Conservation (phyloP, 2,888 invertebrate species). For the Aporophyla nigra region DNA sequence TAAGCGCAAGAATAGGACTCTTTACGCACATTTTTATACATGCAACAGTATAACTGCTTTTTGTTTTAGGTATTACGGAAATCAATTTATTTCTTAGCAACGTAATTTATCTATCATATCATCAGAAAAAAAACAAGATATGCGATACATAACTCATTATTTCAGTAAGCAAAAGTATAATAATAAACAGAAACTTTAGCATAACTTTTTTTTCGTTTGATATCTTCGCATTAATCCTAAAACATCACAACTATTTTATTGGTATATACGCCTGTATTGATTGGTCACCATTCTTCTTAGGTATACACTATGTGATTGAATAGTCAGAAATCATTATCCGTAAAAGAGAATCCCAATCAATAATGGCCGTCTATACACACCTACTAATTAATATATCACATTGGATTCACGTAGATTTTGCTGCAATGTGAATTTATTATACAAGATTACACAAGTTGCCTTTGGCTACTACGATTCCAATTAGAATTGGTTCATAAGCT, state of each 20-base stretch:
- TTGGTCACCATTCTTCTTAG: neutral
- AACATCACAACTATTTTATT: conserved; percentile 10
- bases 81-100: neutral
- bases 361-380: neutral
- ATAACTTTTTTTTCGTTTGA: too few species aligned
- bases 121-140: neutral
- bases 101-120: neutral
- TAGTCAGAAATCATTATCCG: neutral
- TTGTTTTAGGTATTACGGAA: neutral
- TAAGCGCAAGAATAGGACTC: neutral
- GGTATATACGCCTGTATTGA: conserved; percentile 14
- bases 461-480: conserved; percentile 16
- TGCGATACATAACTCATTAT: neutral
- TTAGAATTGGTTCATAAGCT: neutral
- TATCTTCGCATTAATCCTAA: conserved; percentile 14
- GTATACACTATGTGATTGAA: neutral
- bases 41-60: neutral
- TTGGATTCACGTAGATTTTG: conserved; percentile 20
- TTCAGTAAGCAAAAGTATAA: too few species aligned
- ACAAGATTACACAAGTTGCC: conserved; percentile 18
- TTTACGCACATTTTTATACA: neutral
- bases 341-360: neutral
- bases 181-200: too few species aligned
- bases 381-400: conserved; percentile 18
- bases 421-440: neutral